Conservation (phyloP, 2,797 vertebrate genomes). For the Dicrostonyx torquatus region DNA sequence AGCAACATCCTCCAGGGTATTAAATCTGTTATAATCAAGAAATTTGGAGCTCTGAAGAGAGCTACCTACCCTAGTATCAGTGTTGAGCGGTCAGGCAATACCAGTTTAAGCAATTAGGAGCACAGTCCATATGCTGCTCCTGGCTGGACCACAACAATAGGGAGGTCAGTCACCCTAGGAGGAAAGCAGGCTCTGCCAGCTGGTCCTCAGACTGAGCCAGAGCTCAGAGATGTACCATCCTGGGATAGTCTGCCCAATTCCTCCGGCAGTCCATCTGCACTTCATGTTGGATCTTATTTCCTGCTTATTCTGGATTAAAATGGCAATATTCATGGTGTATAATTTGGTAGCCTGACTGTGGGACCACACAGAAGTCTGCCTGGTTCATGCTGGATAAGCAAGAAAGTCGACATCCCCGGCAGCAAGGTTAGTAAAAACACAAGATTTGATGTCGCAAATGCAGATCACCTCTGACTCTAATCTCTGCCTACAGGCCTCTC, state of each 20-base stretch:
- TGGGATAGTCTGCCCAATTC: not conserved
- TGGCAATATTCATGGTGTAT: not conserved
- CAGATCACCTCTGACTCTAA: not conserved
- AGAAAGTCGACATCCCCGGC: not conserved
- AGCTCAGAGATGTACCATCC: not conserved
- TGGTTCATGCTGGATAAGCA: not conserved
- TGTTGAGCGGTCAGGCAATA: not conserved
- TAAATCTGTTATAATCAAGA: not conserved
- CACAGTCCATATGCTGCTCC: not conserved
- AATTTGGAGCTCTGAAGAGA: not conserved
- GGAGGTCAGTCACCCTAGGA: not conserved
- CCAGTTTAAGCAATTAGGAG: not conserved
- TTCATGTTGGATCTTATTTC: not conserved
- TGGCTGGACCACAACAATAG: not conserved
- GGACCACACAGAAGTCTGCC: not conserved
- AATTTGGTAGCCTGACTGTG: not conserved
- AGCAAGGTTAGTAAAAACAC: not conserved
- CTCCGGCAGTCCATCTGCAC: not conserved
- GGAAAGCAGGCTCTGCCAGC: not conserved
- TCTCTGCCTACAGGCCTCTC: not conserved
- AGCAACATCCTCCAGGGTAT: not conserved
- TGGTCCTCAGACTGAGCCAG: not conserved
- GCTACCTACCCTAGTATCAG: not conserved
- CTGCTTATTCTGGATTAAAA: slow-evolving; percentile 26
- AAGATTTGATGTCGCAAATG: not conserved